Evolutionary conservation across 37 sponge, comb jelly and placozoan species (phyloP), one percentile per base, ranked within the genome.

Genomic region (Dysidea cf. avara): DNA sequence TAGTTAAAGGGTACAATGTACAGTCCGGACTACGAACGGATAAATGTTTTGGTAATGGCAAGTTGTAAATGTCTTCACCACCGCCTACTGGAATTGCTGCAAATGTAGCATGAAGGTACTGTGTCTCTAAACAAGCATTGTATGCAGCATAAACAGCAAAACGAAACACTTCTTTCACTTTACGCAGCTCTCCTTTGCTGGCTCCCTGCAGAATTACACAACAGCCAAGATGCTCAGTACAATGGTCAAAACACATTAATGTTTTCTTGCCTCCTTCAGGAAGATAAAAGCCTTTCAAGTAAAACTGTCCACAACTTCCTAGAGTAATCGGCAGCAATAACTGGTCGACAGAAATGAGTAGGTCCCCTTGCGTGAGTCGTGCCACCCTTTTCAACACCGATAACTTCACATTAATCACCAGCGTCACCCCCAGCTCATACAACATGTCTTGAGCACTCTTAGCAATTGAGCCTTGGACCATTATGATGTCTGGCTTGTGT

Each of bases 231-330:
- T 61, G 52, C 1, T 59, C 81, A 7, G 84, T 61, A 73, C 99
- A 97, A 11, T 86, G 81, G 39, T 90, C 92, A 57, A 97, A 94
- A 54, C 85, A 94, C 82, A 94, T 90, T 53, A 97, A 74, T 32
- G 92, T 87, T 67, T 97, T 97, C 33, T 78, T 76, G 39, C 61
- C 48, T 1, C 91, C 88, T 53, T 81, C 74, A 5, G 87, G 79
- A 0, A 90, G 84, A 25, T 68, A 70, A 73, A 71, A 93, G 33
- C 60, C 81, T 9, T 78, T 76, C 30, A 90, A 46, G 33, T 86
- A 79, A 69, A 96, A 96, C 20, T 92, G 78, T 22, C 92, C 83
- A 58, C 97, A 96, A 24, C 70, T 76, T 5, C 97, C 97, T 2
- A 93, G 81, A 9, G 57, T 75, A 18, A 79, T 67, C 34, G 74